These are phyloP conservation scores for Hydroisotoma schaefferi DNA, from an alignment of 2,888 invertebrate species.

Conservation along the genomic window DNA sequence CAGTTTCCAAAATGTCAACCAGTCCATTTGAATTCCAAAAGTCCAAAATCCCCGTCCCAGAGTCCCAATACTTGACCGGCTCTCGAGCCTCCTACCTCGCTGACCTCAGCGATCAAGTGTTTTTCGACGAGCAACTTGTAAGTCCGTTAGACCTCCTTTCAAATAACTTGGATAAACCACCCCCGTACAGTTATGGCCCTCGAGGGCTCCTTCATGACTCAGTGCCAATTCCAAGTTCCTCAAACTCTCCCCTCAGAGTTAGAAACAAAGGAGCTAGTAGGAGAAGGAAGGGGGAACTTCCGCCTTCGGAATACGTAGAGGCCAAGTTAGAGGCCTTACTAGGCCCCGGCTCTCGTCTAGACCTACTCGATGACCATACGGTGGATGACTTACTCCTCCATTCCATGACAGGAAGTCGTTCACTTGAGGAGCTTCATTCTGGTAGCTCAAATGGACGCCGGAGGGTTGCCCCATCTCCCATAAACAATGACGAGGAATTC, in stretches of 20 bases:
- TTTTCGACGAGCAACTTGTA: conserved; percentile 43
- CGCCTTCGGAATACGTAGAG: conserved; percentile 41
- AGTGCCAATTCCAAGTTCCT: conserved; percentile 20
- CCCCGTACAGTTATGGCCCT: conserved; percentile 43
- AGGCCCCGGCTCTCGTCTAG: conserved; percentile 24
- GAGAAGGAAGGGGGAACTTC: conserved; percentile 16
- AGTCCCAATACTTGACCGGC: conserved; percentile 42
- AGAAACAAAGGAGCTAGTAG: conserved; percentile 7
- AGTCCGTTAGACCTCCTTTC: conserved; percentile 28
- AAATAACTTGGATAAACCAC: conserved; percentile 29
- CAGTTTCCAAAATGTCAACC: conserved; percentile 4
- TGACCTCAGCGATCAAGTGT: conserved; percentile 47
- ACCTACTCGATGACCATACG: conserved; percentile 22
- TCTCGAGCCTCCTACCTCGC: conserved; percentile 39
- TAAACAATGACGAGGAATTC: not conserved
- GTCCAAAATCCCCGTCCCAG: conserved; percentile 48
- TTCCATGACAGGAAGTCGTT: conserved; percentile 26
- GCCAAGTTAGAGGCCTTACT: conserved; percentile 40
- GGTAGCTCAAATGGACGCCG: not conserved
- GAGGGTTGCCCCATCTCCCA: not conserved
- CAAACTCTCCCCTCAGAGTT: conserved; percentile 8
- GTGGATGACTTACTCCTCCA: conserved; percentile 33
- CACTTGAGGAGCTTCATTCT: conserved; percentile 17
- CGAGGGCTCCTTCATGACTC: conserved; percentile 36
- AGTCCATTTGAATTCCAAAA: conserved; percentile 22